Base-by-base conservation (phyloP, 2,888 invertebrate species). In the Tenthredo mesomela region DNA sequence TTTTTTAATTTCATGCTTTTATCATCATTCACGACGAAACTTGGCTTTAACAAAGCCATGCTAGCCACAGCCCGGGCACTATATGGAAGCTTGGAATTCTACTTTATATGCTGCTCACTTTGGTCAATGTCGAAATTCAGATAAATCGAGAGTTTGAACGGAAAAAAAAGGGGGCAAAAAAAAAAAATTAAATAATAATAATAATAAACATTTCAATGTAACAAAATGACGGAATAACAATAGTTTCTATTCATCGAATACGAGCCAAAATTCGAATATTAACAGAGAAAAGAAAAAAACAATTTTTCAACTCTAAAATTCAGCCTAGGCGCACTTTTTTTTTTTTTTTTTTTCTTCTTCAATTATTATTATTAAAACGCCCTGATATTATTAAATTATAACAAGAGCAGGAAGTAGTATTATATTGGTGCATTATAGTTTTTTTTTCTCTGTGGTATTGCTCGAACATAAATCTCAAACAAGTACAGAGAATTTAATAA, bases 51-150 rank as follows among this genome's bases (percentile, higher is more conserved):
- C 61, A 80, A 80, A 80, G 61, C 80, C 80, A 61, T 80, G 80
- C 80, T 61, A 80, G 58, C 80, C 80, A 80, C 82, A 77, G 84
- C 85, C 86, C 88, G 88, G 87, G 87, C 88, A 88, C 89, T 88
- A 87, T 88, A 90, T 88, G 89, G 88, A 91, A 89, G 89, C 89
- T 90, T 90, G 88, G 89, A 90, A 89, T 88, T 90, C 86, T 89
- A 87, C 88, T 85, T 71, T 80, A 71, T 40, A 85, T 82, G 33
- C 85, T 71, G 82, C 85, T 82, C 85, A 82, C 71, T 85, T 85
- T 85, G 80, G 82, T 85, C 85, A 67, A 71, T 67, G 54, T 82
- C 58, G 67, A 70, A 67, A 77, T 77, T 80, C 71, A 58, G 58
- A 80, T 58, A 61, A 61, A 61, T 80, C 58, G 25, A 40, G 21